Conservation (phyloP, 2,797 vertebrate genomes). For the Microctenopoma lineatum region DNA sequence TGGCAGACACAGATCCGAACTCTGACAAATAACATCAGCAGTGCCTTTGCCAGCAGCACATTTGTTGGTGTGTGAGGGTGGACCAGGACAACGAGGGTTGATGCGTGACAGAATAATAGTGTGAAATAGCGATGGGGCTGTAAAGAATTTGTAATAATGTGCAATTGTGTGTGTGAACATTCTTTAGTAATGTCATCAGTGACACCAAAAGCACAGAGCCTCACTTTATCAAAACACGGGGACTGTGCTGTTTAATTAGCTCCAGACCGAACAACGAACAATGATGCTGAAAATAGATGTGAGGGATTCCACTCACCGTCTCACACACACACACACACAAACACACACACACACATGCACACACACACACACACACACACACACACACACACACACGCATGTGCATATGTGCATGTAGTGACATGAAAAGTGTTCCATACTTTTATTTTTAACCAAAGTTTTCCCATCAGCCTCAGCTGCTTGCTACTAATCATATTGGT, state of each 20-base stretch:
- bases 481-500: too few relatives aligned
- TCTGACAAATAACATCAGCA: constrained; percentile 71
- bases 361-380: constrained; percentile 8
- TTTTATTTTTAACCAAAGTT: too few relatives aligned
- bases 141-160: constrained; percentile 57
- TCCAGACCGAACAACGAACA: constrained; percentile 47
- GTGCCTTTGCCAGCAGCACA: constrained; percentile 48
- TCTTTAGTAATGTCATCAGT: constrained; percentile 61
- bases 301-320: too few relatives aligned
- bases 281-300: too few relatives aligned
- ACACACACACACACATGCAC: background rate
- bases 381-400: background rate
- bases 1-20: constrained; percentile 70
- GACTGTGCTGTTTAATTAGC: constrained; percentile 58
- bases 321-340: background rate
- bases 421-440: too few relatives aligned
- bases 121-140: constrained; percentile 63
- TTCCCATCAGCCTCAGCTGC: too few relatives aligned
- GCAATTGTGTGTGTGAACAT: constrained; percentile 36
- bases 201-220: constrained; percentile 49
- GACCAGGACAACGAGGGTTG: constrained; percentile 49
- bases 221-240: constrained; percentile 48
- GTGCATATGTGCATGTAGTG: too few relatives aligned
- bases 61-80: constrained; percentile 32
- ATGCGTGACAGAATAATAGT: constrained; percentile 62